A percentile compares a stretch with the other conserved stretches of the same genome.
phyloP scores from a whole-genome alignment of 2,888 invertebrate species.

The Cantharis rustica region DNA sequence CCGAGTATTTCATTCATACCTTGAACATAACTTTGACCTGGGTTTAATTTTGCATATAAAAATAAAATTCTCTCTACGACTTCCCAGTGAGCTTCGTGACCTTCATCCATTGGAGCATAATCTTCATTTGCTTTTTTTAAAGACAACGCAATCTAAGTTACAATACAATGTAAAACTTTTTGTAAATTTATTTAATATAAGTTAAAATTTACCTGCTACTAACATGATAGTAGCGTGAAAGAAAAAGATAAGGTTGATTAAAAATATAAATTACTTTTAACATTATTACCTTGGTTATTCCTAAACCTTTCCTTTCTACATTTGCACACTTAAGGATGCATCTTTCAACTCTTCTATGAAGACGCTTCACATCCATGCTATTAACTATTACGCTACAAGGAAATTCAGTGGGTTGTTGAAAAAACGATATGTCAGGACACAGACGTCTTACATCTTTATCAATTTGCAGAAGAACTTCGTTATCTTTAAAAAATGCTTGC shows the following conservation, averaged over 20 bases:
- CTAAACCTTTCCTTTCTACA: conserved; percentile 85
- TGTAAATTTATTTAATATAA: background rate
- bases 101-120: conserved; percentile 84
- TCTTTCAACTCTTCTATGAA: conserved; percentile 88
- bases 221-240: conserved; percentile 33
- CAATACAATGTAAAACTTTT: conserved; percentile 7
- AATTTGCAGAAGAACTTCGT: conserved; percentile 95
- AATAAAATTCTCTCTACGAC: conserved; percentile 96
- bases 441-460: conserved; percentile 95
- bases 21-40: conserved; percentile 94
- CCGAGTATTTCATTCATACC: conserved; percentile 99
- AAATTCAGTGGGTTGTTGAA: conserved; percentile 91
- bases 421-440: conserved; percentile 97
- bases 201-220: conserved; percentile 40
- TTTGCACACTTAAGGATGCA: conserved; percentile 85
- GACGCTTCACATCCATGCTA: conserved; percentile 78
- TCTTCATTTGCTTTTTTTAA: conserved; percentile 78
- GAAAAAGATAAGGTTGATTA: background rate
- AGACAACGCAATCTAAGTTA: conserved; percentile 67
- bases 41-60: conserved; percentile 96
- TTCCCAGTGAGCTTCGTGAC: conserved; percentile 98
- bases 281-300: conserved; percentile 79
- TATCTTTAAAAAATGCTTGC: conserved; percentile 96
- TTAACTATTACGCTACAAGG: conserved; percentile 83
- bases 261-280: conserved; percentile 1